A percentile compares a stretch with the other conserved stretches of the same genome.
Evolutionary conservation across 2,113 vertebrate genomes (phyloP).

Genomic region (Ranitomeya imitator): DNA sequence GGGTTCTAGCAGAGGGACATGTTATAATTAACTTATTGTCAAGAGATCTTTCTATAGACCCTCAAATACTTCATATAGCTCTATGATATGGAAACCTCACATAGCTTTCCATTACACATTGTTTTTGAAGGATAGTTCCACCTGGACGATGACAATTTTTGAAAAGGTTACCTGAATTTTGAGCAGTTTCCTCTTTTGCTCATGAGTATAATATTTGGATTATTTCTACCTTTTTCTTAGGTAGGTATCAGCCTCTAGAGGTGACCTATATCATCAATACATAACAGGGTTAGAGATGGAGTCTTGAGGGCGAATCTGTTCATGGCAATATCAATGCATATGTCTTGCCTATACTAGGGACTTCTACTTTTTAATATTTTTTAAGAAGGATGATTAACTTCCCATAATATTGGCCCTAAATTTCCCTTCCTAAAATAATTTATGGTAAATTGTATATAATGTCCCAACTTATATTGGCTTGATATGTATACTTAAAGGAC

Average conservation of each 20-base stretch:
- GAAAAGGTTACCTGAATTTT: too few species aligned
- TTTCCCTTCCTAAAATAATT: neutral
- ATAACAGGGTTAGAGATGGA: neutral
- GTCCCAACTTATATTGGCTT: too few species aligned
- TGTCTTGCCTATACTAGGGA: neutral
- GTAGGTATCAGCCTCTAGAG: too few species aligned
- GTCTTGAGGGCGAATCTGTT: neutral
- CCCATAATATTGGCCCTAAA: neutral
- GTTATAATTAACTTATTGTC: neutral
- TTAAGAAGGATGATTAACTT: neutral
- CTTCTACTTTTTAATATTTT: neutral
- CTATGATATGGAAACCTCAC: neutral
- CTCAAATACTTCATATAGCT: neutral
- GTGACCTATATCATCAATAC: too few species aligned
- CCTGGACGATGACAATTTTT: neutral
- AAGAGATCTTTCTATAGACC: neutral
- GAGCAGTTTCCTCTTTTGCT: too few species aligned
- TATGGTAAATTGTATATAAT: neutral
- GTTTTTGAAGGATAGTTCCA: neutral
- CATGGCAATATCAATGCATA: neutral
- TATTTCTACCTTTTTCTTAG: too few species aligned
- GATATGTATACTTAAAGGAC: too few species aligned
- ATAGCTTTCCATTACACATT: constrained; percentile 13
- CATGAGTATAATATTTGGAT: too few species aligned
- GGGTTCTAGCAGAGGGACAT: neutral